phyloP scores from a whole-genome alignment of 1,140 invertebrate species.

The Orchestia grillus region DNA sequence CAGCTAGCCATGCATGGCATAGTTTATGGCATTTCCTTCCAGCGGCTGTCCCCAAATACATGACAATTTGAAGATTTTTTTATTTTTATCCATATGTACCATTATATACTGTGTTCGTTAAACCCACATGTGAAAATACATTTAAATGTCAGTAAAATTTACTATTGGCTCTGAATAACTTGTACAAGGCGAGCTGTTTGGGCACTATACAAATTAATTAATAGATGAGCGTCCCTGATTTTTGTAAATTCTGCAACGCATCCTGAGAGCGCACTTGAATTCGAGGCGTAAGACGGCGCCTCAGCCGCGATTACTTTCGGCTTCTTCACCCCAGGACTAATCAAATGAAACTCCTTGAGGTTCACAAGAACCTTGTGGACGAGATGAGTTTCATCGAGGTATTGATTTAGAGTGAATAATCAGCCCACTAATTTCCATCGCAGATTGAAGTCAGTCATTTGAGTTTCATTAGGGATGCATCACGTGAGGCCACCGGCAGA shows the following conservation, averaged over 20 bases:
- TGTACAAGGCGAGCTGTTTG: neutral
- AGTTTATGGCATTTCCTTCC: neutral
- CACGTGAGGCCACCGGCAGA: neutral
- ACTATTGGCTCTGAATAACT: neutral
- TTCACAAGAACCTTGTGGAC: neutral
- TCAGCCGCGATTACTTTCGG: neutral
- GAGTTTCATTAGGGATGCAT: neutral
- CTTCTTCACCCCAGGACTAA: neutral
- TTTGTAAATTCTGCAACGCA: neutral
- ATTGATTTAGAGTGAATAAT: conserved; percentile 10
- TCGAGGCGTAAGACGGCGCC: neutral
- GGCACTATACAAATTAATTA: neutral
- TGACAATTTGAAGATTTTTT: neutral
- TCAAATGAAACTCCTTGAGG: neutral
- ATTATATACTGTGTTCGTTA: neutral
- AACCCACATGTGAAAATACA: neutral
- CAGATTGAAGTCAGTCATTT: neutral
- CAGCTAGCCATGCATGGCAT: neutral
- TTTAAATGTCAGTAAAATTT: neutral
- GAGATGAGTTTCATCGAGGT: neutral
- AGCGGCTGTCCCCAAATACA: neutral
- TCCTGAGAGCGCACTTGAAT: neutral
- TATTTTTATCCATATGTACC: neutral
- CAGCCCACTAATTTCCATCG: neutral
- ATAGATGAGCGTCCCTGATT: neutral